phyloP scores from a whole-genome alignment of 2,888 invertebrate species.

The Maniola hyperantus region DNA sequence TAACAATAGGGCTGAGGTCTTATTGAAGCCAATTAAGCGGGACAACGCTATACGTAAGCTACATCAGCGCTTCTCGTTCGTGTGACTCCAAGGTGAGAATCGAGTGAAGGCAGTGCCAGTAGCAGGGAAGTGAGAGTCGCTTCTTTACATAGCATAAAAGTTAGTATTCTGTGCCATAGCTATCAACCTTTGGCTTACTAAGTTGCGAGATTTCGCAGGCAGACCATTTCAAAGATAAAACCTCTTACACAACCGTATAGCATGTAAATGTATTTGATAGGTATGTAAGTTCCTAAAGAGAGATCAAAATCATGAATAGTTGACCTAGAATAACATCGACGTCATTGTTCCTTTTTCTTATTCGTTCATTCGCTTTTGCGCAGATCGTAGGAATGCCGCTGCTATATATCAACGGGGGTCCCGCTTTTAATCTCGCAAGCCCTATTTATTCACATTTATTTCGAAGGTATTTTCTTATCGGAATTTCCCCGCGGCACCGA shows the following conservation, averaged over 20 bases:
- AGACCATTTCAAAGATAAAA: background rate
- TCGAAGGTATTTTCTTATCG: slow-evolving; percentile 75
- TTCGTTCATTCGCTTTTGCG: slow-evolving; percentile 19
- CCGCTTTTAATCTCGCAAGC: slow-evolving; percentile 74
- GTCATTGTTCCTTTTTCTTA: slow-evolving; percentile 21
- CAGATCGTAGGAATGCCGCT: slow-evolving; percentile 24
- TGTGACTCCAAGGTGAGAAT: too few relatives aligned
- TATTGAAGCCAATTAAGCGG: too few relatives aligned
- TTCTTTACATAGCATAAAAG: too few relatives aligned
- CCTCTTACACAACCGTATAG: background rate
- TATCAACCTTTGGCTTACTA: too few relatives aligned
- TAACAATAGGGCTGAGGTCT: too few relatives aligned
- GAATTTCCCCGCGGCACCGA: slow-evolving; percentile 49
- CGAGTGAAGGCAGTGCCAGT: too few relatives aligned
- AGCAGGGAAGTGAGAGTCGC: too few relatives aligned
- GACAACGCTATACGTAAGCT: too few relatives aligned
- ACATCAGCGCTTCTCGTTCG: too few relatives aligned
- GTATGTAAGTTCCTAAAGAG: background rate
- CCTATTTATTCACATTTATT: slow-evolving; percentile 79
- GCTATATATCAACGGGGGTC: slow-evolving; percentile 69
- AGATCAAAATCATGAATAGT: slow-evolving; percentile 2
- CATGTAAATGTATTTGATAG: background rate
- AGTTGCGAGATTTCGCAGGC: too few relatives aligned
- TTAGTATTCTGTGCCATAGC: too few relatives aligned
- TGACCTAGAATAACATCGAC: slow-evolving; percentile 17